phyloP scores from a whole-genome alignment of 2,888 invertebrate species.

The Theretra japonica region DNA sequence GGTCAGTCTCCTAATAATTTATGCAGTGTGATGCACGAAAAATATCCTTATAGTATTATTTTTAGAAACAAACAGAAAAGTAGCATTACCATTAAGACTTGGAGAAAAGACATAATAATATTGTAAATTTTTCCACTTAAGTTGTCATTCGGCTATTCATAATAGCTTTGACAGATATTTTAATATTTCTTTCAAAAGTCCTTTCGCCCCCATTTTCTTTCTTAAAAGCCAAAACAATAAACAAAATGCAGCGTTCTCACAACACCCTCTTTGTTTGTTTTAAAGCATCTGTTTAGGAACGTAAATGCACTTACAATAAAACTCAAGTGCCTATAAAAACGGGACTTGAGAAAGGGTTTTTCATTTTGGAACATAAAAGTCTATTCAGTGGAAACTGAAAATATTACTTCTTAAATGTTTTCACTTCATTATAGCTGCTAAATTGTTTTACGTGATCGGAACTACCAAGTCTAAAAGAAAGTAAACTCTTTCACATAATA shows the following conservation, averaged over 20 bases:
- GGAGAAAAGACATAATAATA: no score
- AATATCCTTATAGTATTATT: no score
- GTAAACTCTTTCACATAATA: neutral
- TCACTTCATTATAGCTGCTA: neutral
- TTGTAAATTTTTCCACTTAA: no score
- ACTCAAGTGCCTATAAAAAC: conserved; percentile 15
- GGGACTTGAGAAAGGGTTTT: conserved; percentile 2
- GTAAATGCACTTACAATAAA: conserved; percentile 16
- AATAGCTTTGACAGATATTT: no score
- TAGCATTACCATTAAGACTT: no score
- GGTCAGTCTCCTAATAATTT: no score
- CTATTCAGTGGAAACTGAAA: neutral
- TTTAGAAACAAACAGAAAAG: no score
- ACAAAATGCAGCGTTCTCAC: neutral
- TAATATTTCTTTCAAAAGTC: neutral
- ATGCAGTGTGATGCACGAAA: no score
- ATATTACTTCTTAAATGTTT: neutral
- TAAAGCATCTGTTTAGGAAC: conserved; percentile 5
- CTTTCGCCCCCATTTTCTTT: neutral
- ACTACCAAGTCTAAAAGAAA: neutral
- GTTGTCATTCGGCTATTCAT: no score
- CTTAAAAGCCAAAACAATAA: neutral
- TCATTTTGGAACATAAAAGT: neutral
- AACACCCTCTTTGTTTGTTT: neutral
- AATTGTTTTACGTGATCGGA: neutral